Evolutionary conservation across 2,888 invertebrate genomes (phyloP).

Genomic region (Harpalus rufipes): DNA sequence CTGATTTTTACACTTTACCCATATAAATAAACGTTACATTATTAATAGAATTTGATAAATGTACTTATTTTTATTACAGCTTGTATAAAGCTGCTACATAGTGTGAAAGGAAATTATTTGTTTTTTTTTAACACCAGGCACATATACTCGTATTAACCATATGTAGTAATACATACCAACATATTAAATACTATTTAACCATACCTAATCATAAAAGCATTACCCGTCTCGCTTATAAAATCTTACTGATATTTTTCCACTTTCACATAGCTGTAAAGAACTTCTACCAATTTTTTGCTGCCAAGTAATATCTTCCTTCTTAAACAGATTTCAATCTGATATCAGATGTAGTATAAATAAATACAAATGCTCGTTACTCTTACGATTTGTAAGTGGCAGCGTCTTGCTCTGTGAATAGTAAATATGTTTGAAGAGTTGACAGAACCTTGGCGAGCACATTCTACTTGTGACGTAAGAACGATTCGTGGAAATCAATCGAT

Average conservation of each 20-base stretch:
- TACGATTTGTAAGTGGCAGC: slow-evolving; percentile 62
- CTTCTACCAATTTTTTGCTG: not conserved
- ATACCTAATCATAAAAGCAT: not conserved
- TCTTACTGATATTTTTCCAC: not conserved
- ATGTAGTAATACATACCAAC: not conserved
- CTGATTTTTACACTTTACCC: too few relatives aligned
- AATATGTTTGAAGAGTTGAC: slow-evolving; percentile 59
- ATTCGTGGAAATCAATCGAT: slow-evolving; percentile 12
- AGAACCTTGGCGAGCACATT: slow-evolving; percentile 9
- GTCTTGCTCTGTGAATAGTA: slow-evolving; percentile 40
- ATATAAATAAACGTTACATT: too few relatives aligned
- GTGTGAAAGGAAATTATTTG: not conserved
- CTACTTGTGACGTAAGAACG: slow-evolving; percentile 18
- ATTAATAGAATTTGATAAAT: too few relatives aligned
- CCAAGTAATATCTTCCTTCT: not conserved
- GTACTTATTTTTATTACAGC: too few relatives aligned
- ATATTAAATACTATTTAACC: not conserved
- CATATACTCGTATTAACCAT: not conserved
- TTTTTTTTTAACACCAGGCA: not conserved
- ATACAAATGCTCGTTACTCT: slow-evolving; percentile 54
- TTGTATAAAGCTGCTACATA: too few relatives aligned
- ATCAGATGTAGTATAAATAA: slow-evolving; percentile 48
- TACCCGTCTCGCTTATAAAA: not conserved
- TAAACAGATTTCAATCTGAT: slow-evolving; percentile 42
- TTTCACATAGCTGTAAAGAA: slow-evolving; percentile 2